Base-by-base conservation (phyloP, 2,888 invertebrate genomes). In the Agrotis ipsilon region DNA sequence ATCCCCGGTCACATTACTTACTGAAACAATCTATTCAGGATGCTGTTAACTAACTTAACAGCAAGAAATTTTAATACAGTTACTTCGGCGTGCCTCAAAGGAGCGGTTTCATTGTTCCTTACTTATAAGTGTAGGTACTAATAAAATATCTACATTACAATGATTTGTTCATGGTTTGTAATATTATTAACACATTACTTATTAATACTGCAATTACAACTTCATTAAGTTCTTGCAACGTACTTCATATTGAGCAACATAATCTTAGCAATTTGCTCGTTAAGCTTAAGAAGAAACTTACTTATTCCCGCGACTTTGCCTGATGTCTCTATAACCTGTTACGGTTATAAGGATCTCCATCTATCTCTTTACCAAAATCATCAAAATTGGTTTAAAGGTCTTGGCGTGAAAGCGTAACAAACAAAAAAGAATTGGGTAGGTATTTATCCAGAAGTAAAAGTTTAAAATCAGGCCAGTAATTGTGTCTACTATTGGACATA, bases 141-240 rank as follows among this genome's bases (percentile, higher is more conserved):
- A 61, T 61, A 43, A 51, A 51, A 19, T 43, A 72, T 51, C 46
- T 52, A 27, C 52, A 72, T 51, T 45, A 63, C 52, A 80, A 80
- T 66, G 52, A 78, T 59, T 32, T 79, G 74, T 57, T 48, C 80
- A 75, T 76, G 66, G 61, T 75, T 66, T 14, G 60, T 67, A 76
- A 75, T 76, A 60, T 66, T 61, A 57, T 62, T 58, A 61, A 24
- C 57, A 46, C 49, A 80, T 76, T 76, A 80, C 66, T 52, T 24
- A 63, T 62, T 59, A 80, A 54, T 61, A 76, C n/a, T 55, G 32
- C 24, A 75, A 55, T 57, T 59, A 66, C 16, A 75, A 39, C 57
- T 75, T 76, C 52, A 52, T 67, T 43, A 59, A 43, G 39, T 39
- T 39, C 39, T 27, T 13, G 16, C 24, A 54, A 59, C 16, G 2